Base-by-base conservation (phyloP, 2,797 vertebrate genomes). In the Champsocephalus esox region DNA sequence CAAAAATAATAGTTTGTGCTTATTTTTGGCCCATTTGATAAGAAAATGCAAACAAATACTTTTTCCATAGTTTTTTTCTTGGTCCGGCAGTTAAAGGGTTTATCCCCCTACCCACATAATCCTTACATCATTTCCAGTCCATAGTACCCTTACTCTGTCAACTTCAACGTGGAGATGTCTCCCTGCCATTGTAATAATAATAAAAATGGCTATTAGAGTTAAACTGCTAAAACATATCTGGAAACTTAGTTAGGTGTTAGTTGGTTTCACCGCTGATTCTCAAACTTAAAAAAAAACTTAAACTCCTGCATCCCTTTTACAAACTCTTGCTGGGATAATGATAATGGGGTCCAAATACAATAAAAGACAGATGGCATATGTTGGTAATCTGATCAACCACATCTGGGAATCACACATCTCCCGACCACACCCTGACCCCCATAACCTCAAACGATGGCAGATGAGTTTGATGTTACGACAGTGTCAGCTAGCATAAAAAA, bases 401-500 rank as follows among this genome's bases (percentile, higher is more conserved):
- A 56, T 51, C 61, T 34, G n/a, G 59, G 57, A 69, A 59, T 57
- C n/a, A 51, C 44, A 57, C 64, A 19, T 48, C 51, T 60, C 24
- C 63, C 28, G 51, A 38, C 21, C 21, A 57, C 77, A 81, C 66
- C 51, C 45, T 59, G 38, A 80, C 65, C 66, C 68, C 74, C 50
- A 17, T 63, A 46, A 70, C 41, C 72, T 70, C 73, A 48, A 67
- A 17, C 0, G 0, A 80, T 56, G 79, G 70, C 80, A 81, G 55
- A 57, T 59, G 49, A 68, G 78, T 83, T 81, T 81, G 32, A 78
- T 77, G 74, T 77, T 71, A 61, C 21, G 46, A 43, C 61, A 49
- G 46, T 72, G 67, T 78, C 72, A 77, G 64, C 58, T 55, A 57
- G n/a, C 58, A 16, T 49, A 19, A 70, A 38, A 78, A 73, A 75